Evolutionary conservation across 2,113 vertebrate genomes (phyloP), one percentile per base, ranked within the genome.

Genomic region (Saccopteryx leptura): DNA sequence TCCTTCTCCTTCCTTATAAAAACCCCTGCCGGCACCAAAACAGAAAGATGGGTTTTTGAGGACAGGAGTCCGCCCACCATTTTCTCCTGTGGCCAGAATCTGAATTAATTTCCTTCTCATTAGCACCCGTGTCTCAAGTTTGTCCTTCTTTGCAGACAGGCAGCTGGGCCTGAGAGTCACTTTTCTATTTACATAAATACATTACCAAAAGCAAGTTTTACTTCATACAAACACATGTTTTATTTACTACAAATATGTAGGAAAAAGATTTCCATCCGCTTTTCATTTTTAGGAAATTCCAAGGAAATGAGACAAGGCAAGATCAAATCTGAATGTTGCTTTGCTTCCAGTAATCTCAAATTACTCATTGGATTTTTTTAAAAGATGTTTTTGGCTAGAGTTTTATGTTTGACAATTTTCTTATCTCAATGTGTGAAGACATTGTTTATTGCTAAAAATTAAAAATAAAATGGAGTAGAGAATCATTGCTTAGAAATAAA

Each of bases 361-460:
- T 71, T 28, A 66, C 46, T 74, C 46, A 2, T 52, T 89, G 54
- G 81, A 39, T 28, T 18, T 74, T 69, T 68, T 18, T 0, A 46
- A 74, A 60, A 4, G 1, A 66, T 79, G 23, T 61, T 68, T 72
- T 33, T 4, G 31, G 31, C 6, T 48, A 50, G 39, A 71, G 6
- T 69, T 79, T n/a, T 52, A 89, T 46, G n/a, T 69, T 75, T 23
- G 39, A 72, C 39, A 72, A 46, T 24, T 31, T 28, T 46, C n/a
- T 74, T 71, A 74, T 54, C n/a, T 33, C 13, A 80, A 56, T 58
- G 9, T 90, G 60, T 28, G 83, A 80, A 88, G 52, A 58, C 33
- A 71, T 68, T 80, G 39, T 56, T 68, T 90, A 78, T 56, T 93
- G 9, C 19, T 79, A 91, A 89, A 82, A 88, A 82, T 31, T 54